Evolutionary conservation across 1,140 invertebrate genomes (phyloP).

Genomic region (Lepidurus arcticus): DNA sequence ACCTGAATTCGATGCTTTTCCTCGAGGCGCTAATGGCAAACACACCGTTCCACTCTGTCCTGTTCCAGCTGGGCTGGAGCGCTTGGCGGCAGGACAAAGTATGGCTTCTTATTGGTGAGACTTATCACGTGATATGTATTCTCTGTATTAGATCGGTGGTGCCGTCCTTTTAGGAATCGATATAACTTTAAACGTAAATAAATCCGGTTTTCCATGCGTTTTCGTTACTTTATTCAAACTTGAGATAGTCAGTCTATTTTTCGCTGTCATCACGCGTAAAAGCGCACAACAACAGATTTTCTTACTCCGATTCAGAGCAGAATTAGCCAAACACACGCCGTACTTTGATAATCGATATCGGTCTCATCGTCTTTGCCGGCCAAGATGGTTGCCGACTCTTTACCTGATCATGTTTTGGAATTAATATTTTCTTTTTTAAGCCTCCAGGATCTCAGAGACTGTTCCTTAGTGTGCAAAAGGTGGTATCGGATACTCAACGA

Average conservation of each 20-base stretch:
- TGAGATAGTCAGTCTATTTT: too few species aligned
- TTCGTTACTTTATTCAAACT: too few species aligned
- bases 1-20: slow-evolving; percentile 19
- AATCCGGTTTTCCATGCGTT: neutral
- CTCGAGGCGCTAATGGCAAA: slow-evolving; percentile 12
- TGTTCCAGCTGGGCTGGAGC: slow-evolving; percentile 20
- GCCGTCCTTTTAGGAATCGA: neutral
- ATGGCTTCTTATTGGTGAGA: neutral
- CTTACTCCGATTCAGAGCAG: too few species aligned
- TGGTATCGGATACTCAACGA: slow-evolving; percentile 86
- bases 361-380: slow-evolving; percentile 32
- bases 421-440: slow-evolving; percentile 89
- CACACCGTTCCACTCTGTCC: slow-evolving; percentile 7
- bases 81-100: slow-evolving; percentile 20
- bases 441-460: slow-evolving; percentile 76
- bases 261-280: too few species aligned
- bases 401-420: slow-evolving; percentile 79
- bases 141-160: neutral
- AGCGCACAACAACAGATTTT: too few species aligned
- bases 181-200: neutral
- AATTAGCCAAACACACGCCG: neutral
- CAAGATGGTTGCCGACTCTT: slow-evolving; percentile 42
- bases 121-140: neutral
- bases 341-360: neutral
- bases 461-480: slow-evolving; percentile 85